Conservation (phyloP, 2,797 vertebrate genomes). For the Caiman crocodilus region DNA sequence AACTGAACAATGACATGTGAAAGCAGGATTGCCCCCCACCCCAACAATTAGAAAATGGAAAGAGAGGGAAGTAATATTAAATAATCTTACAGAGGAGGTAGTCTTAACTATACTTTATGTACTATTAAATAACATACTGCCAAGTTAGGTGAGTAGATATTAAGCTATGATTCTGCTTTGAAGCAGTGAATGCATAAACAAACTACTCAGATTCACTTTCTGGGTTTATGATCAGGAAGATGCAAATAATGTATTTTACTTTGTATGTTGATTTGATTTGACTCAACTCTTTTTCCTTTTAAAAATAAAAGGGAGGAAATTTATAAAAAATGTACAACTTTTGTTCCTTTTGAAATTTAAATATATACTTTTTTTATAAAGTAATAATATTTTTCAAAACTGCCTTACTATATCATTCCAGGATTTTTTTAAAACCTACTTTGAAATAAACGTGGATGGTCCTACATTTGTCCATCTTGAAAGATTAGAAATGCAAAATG, state of each 20-base stretch:
- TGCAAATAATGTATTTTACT: neutral
- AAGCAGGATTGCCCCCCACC: neutral
- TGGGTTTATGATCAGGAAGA: neutral
- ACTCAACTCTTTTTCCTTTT: neutral
- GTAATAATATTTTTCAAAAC: neutral
- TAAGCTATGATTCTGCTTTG: neutral
- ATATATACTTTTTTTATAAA: neutral
- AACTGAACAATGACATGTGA: neutral
- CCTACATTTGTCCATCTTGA: neutral
- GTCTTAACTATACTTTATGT: neutral
- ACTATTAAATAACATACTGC: neutral
- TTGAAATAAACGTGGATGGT: neutral
- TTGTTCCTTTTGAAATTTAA: neutral
- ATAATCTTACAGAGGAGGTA: neutral
- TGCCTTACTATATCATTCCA: neutral
- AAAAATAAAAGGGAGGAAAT: neutral
- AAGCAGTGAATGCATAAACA: neutral
- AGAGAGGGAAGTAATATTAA: neutral
- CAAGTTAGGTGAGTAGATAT: neutral
- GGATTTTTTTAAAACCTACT: neutral
- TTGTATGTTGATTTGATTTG: neutral
- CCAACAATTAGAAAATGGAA: neutral
- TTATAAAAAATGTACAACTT: neutral
- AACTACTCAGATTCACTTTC: neutral
- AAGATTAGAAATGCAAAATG: neutral